Conservation (phyloP, 2,113 vertebrate species). For the Ivindomyrus marchei region DNA sequence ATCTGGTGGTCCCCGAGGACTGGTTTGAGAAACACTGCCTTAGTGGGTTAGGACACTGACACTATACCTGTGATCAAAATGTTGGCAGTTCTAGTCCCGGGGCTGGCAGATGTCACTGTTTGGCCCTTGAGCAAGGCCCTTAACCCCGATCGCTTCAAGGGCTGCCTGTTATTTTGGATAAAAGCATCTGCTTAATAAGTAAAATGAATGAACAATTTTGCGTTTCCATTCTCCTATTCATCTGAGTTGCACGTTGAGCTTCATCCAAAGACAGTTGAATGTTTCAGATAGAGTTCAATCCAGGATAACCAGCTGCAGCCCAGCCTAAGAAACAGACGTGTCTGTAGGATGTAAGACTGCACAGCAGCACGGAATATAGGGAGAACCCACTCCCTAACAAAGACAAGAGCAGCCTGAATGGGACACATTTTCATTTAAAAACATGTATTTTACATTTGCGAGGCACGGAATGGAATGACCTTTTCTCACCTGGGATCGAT, state of each 20-base stretch:
- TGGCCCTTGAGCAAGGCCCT: not conserved
- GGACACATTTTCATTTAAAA: not conserved
- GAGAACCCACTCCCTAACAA: not conserved
- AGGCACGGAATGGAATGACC: not conserved
- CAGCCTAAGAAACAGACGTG: not conserved
- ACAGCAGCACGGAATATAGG: not conserved
- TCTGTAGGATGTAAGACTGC: not conserved
- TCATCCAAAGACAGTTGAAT: not conserved
- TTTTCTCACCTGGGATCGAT: not conserved
- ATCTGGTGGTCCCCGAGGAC: not conserved
- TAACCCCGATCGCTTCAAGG: not conserved
- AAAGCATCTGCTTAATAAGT: not conserved
- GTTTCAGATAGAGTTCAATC: not conserved
- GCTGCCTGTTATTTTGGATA: not conserved
- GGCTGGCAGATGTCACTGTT: not conserved
- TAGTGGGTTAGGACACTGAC: not conserved
- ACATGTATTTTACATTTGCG: not conserved
- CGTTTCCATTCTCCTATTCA: not conserved
- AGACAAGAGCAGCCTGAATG: not conserved
- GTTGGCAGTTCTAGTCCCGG: not conserved
- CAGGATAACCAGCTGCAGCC: not conserved
- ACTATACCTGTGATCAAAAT: not conserved
- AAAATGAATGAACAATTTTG: not conserved
- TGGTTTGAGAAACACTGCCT: not conserved
- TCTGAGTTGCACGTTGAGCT: not conserved